Evolutionary conservation across 2,888 invertebrate genomes (phyloP), one percentile per base, ranked within the genome.

Genomic region (Agrypnus murinus): DNA sequence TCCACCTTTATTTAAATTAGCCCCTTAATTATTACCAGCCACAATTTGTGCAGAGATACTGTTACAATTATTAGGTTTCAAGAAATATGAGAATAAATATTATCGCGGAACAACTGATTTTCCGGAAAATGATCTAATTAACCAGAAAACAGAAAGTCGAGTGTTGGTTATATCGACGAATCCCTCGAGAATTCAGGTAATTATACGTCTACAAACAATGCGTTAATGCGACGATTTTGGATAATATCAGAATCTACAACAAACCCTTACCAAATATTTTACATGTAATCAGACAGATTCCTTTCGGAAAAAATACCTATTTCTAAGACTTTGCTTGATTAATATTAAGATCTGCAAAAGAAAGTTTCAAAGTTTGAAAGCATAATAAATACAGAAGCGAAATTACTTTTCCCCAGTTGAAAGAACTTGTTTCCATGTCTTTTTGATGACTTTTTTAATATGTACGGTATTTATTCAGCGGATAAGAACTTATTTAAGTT

Each of bases 321-420:
- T 43, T 60, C 59, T 68, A 43, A 68, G 46, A 60, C 46, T 69
- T 69, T 34, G 50, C 58, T 65, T 69, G 69, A 69, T 69, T 69
- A 69, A 69, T 69, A 65, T 64, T 64, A 69, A 65, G 58, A 69
- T 69, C 58, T 59, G 64, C 25, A 69, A 69, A 65, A 69, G 46
- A 69, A 69, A 69, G 69, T 65, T 67, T 69, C 40, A 65, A 64
- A 69, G 43, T 64, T 69, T 64, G 50, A 46, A 57, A 69, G 64
- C 69, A 64, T 69, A 69, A 69, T 69, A 69, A 69, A 65, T 69
- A 69, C 69, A 64, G 69, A 65, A 58, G 64, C 64, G 59, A 69
- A 64, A 69, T 69, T 69, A 69, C 69, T 69, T 70, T 65, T 65
- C 58, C 60, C 45, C 65, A 58, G 48, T 69, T 69, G 57, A 69